A percentile compares a stretch with the other conserved stretches of the same genome.
These are phyloP conservation scores for Prionace glauca DNA, from an alignment of 2,797 vertebrate genomes.

Conservation along the genomic window DNA sequence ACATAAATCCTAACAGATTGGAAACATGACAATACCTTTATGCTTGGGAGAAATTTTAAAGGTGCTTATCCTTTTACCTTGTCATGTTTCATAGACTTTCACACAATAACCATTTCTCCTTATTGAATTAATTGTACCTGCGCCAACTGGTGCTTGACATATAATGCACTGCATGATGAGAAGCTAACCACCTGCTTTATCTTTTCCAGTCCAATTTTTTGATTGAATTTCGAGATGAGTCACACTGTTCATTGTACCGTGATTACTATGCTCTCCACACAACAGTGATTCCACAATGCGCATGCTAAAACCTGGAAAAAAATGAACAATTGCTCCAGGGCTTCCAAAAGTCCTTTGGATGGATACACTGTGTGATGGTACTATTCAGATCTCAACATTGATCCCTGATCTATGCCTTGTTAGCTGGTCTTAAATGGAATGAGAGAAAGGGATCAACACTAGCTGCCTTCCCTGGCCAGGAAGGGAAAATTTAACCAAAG, in stretches of 20 bases:
- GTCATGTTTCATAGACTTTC: constrained; percentile 11
- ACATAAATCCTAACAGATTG: background rate
- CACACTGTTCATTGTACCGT: background rate
- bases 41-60: background rate
- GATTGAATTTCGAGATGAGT: background rate
- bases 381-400: background rate
- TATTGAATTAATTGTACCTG: background rate
- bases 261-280: background rate
- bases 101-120: background rate
- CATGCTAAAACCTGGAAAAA: background rate
- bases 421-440: background rate
- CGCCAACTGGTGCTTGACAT: background rate
- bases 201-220: background rate
- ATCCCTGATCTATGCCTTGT: background rate
- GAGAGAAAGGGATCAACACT: background rate
- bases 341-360: background rate
- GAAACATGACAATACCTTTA: background rate
- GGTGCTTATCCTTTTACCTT: background rate
- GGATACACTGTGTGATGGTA: background rate
- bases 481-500: background rate
- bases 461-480: background rate
- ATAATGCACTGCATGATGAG: background rate
- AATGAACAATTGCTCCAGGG: background rate
- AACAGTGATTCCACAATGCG: background rate
- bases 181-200: background rate